phyloP scores from a whole-genome alignment of 1,140 invertebrate species.

The Pentalonia nigronervosa region DNA sequence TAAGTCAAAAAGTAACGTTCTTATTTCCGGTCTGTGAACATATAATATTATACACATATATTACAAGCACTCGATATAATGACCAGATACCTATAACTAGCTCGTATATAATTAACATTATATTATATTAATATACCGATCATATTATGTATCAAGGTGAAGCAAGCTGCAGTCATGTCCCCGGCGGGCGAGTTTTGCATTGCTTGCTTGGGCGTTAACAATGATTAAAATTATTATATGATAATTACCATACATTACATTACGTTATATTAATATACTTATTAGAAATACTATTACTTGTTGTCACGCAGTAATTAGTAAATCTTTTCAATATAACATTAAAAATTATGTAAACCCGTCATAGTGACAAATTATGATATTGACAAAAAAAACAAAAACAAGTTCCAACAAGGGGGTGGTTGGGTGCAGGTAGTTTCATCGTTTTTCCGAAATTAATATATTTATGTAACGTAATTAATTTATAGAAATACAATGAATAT shows the following conservation, averaged over 20 bases:
- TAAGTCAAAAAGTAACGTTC: conserved; percentile 8
- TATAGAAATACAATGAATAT: not conserved
- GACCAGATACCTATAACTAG: not conserved
- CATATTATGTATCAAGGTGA: conserved; percentile 1
- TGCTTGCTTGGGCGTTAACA: not conserved
- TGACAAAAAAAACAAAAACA: not conserved
- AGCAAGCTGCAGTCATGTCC: not conserved
- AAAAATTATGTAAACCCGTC: not conserved
- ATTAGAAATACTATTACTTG: not conserved
- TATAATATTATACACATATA: not conserved
- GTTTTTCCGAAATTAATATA: not conserved
- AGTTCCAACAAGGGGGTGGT: too few relatives aligned
- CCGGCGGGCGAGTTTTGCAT: not conserved
- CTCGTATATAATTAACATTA: not conserved
- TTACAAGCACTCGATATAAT: not conserved
- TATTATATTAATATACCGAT: not conserved
- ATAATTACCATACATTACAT: not conserved
- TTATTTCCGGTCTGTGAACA: not conserved
- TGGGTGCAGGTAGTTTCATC: rapidly evolving
- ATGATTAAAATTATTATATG: not conserved
- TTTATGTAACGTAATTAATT: not conserved
- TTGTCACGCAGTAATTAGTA: not conserved
- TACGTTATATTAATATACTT: not conserved
- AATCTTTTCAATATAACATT: not conserved
- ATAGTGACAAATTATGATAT: not conserved